Evolutionary conservation across 2,888 invertebrate species (phyloP), one percentile per base, ranked within the genome.

Genomic region (Anoncus sp.): DNA sequence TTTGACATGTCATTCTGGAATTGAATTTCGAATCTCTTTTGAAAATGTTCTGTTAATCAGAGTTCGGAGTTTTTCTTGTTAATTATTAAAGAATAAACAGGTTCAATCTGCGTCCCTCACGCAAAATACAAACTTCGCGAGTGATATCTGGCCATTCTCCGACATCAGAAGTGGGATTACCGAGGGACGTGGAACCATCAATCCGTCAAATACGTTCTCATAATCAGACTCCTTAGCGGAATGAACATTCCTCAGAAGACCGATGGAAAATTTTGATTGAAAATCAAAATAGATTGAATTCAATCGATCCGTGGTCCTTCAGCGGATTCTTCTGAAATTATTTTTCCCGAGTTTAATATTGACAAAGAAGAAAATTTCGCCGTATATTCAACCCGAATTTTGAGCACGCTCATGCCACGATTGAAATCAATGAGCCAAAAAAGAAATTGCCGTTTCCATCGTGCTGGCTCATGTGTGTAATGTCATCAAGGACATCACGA

Each of bases 91-190:
- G n/a, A 43, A 43, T 14, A 43, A 43, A 43, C 3, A 14, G 47
- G 3, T 7, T 47, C 0, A 22, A 3, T 22, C 16, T 22, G 49
- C 49, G 49, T 20, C 49, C 49, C 20, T 18, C 20, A 18, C 49
- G 20, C 18, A 20, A 20, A 22, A 49, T 2, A 10, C 6, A 47
- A 18, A 49, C n/a, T n/a, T n/a, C n/a, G n/a, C n/a, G n/a, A n/a
- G n/a, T n/a, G n/a, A n/a, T n/a, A n/a, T n/a, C n/a, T 9, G 20
- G 31, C 7, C 40, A 5, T 59, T 40, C 38, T 59, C 57, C 35
- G 18, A 38, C 57, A 57, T 57, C 35, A 57, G 57, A 57, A 57
- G 38, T 35, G 35, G 57, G 57, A 57, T 57, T 38, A 57, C 57
- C 20, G 12, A 38, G 35, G 20, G 35, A 51, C 14, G 14, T 27